Evolutionary conservation across 1,140 invertebrate species (phyloP), one percentile per base, ranked within the genome.

Genomic region (Acyrthosiphon pisum): DNA sequence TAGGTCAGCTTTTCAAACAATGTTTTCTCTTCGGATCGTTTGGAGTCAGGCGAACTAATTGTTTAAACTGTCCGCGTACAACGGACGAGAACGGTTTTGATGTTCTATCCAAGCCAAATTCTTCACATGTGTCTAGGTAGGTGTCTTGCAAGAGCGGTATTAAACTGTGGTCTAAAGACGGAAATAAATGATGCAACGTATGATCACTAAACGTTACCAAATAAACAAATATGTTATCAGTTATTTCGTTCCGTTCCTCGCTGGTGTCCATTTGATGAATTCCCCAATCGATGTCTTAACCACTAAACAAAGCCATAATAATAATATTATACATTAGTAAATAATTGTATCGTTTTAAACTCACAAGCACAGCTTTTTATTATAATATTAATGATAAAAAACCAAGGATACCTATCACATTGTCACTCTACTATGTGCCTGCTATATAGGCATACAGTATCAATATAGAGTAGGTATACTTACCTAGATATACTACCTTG

Each of bases 161-260:
- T 88, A 95, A 94, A 81, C 94, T 95, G 94, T 98, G 97, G 94
- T 98, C 98, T 30, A 98, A 94, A 0, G 97, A 97, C 0, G 98
- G 98, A 94, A 98, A 96, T 2, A 98, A 95, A 95, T 98, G 98
- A 94, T 98, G 98, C 1, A 98, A 95, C 2, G 95, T 95, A 94
- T 98, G 98, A 60, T 97, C 96, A 23, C 98, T 98, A 94, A 97
- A 98, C 93, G 96, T 96, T 0, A 96, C 97, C 48, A 98, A 94
- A 0, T 96, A 96, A 53, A 97, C 95, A 94, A 97, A 97, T 48
- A 96, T 95, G 30, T 96, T 97, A 3, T 96, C 96, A 44, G 96
- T 97, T 37, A 98, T 95, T 84, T 98, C 96, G 8, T 96, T 95
- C 91, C 97, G 96, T 94, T 97, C 97, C 94, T 97, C 96, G 0